phyloP scores from a whole-genome alignment of 2,113 vertebrate genomes.

The Rhinichthys klamathensis region DNA sequence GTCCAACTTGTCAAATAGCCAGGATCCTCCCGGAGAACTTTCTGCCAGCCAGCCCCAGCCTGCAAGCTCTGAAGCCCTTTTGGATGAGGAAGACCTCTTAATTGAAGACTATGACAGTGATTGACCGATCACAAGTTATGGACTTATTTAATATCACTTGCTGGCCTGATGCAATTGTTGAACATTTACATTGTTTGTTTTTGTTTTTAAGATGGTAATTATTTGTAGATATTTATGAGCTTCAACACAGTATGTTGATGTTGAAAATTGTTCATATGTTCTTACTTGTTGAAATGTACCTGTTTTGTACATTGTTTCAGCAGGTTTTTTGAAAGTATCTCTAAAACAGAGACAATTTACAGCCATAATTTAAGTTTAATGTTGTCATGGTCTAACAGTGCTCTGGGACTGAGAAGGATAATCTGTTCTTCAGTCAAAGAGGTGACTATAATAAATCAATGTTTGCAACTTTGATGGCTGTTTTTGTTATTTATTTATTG shows the following conservation, averaged over 20 bases:
- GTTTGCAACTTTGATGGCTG: slow-evolving; percentile 25
- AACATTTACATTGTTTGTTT: not conserved
- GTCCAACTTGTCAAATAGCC: slow-evolving; percentile 66
- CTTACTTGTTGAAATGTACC: not conserved
- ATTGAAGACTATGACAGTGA: slow-evolving; percentile 91
- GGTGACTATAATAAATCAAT: slow-evolving; percentile 46
- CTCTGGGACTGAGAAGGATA: not conserved
- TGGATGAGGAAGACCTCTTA: slow-evolving; percentile 79
- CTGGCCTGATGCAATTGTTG: slow-evolving; percentile 2
- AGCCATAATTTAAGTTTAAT: slow-evolving; percentile 17
- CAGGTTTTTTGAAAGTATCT: not conserved
- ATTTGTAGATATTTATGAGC: slow-evolving; percentile 51
- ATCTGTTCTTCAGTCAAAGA: not conserved
- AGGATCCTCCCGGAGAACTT: slow-evolving; percentile 74
- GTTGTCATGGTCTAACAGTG: not conserved
- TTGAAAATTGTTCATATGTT: slow-evolving; percentile 26
- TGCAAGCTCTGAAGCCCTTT: slow-evolving; percentile 66
- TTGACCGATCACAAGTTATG: slow-evolving; percentile 52
- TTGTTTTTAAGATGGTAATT: slow-evolving; percentile 47
- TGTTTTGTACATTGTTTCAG: not conserved
- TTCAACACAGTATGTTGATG: slow-evolving; percentile 10
- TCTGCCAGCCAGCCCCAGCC: slow-evolving; percentile 86
- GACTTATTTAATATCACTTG: not conserved
- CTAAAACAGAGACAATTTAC: not conserved
- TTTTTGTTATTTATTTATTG: not conserved